Evolutionary conservation across 2,113 vertebrate genomes (phyloP).

Genomic region (Centrocercus urophasianus): DNA sequence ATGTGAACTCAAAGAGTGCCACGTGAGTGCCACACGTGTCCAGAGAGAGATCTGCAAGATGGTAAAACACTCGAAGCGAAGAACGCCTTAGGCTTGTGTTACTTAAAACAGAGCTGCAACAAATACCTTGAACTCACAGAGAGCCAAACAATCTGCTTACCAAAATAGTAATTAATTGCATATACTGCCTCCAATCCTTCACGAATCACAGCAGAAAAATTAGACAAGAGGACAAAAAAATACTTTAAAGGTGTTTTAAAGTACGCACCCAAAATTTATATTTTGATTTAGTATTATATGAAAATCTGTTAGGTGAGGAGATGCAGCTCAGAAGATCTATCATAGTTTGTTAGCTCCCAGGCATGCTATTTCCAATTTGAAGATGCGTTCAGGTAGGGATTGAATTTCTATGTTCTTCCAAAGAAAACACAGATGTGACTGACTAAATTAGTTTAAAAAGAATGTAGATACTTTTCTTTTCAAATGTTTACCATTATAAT

Average conservation of each 20-base stretch:
- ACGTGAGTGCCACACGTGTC: not conserved
- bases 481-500: not conserved
- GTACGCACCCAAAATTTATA: not conserved
- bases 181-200: not conserved
- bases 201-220: not conserved
- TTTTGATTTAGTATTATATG: not conserved
- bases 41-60: not conserved
- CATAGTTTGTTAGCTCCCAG: not conserved
- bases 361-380: not conserved
- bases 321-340: not conserved
- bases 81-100: not conserved
- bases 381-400: not conserved
- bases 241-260: not conserved
- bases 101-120: not conserved
- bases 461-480: not conserved
- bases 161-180: not conserved
- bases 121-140: not conserved
- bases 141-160: not conserved
- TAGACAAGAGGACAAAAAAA: not conserved
- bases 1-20: not conserved
- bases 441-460: not conserved
- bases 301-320: not conserved
- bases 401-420: not conserved
- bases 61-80: not conserved
- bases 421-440: not conserved